A percentile compares a stretch with the other conserved stretches of the same genome.
phyloP scores from a whole-genome alignment of 2,888 invertebrate genomes.

The Sipha maydis region DNA sequence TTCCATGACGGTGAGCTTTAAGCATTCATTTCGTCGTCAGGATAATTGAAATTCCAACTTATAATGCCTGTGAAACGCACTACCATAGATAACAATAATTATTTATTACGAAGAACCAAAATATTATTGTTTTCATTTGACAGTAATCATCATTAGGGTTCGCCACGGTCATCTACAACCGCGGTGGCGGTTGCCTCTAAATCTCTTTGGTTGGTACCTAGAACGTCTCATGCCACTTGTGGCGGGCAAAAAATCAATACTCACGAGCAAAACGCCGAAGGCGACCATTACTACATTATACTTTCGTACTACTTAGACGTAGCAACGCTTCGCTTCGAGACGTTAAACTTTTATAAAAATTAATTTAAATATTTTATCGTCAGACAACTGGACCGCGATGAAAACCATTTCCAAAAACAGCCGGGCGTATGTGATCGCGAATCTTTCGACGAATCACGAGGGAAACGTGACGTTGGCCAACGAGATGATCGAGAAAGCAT shows the following conservation, averaged over 20 bases:
- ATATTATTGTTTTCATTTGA: background rate
- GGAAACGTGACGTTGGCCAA: conserved; percentile 79
- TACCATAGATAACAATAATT: too few species aligned
- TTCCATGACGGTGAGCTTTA: background rate
- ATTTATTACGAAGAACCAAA: background rate
- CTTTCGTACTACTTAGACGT: too few species aligned
- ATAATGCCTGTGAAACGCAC: too few species aligned
- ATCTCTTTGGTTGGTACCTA: background rate
- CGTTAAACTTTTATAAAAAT: too few species aligned
- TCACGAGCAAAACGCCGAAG: conserved; percentile 10
- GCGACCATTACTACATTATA: too few species aligned
- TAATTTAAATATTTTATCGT: too few species aligned
- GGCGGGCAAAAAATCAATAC: conserved; percentile 54
- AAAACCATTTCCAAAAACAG: conserved; percentile 1
- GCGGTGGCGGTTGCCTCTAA: background rate
- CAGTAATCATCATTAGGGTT: background rate
- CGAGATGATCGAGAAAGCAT: conserved; percentile 77
- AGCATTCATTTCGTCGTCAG: background rate
- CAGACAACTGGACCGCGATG: background rate
- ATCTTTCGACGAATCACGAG: conserved; percentile 75
- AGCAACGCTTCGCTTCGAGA: background rate
- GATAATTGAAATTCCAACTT: background rate
- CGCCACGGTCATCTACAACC: background rate
- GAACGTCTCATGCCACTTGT: conserved; percentile 35
- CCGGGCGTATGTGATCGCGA: conserved; percentile 48